phyloP scores from a whole-genome alignment of 2,797 vertebrate genomes.

The Valencia hispanica region DNA sequence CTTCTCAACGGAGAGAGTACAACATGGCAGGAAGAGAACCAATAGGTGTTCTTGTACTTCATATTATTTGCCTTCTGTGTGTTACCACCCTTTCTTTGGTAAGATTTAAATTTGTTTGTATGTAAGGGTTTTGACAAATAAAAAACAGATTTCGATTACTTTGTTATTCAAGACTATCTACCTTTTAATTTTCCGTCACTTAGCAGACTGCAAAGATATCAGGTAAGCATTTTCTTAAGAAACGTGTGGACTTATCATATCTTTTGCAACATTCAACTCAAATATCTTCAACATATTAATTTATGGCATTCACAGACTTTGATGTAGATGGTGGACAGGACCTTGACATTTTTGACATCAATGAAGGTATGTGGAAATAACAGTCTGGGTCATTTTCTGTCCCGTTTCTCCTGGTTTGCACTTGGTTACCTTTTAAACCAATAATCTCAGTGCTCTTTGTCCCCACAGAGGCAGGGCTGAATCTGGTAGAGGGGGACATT shows the following conservation, averaged over 20 bases:
- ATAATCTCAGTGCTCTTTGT: slow-evolving; percentile 28
- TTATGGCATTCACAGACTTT: slow-evolving; percentile 71
- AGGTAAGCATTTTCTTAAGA: slow-evolving; percentile 55
- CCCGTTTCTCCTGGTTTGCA: neutral
- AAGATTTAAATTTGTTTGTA: slow-evolving; percentile 41
- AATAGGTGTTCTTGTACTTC: slow-evolving; percentile 25
- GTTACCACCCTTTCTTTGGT: slow-evolving; percentile 66
- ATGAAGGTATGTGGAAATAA: slow-evolving; percentile 82
- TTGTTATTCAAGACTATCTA: slow-evolving; percentile 5
- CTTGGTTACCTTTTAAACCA: neutral
- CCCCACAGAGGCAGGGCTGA: slow-evolving; percentile 82
- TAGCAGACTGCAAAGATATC: slow-evolving; percentile 63
- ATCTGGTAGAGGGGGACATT: slow-evolving; percentile 93
- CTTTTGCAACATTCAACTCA: neutral
- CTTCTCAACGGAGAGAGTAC: neutral
- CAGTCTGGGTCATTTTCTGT: neutral
- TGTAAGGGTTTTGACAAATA: neutral
- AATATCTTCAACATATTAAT: neutral
- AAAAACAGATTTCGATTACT: neutral
- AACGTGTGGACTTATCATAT: neutral
- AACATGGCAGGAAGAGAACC: slow-evolving; percentile 53
- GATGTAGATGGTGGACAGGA: slow-evolving; percentile 87
- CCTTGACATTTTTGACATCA: slow-evolving; percentile 91
- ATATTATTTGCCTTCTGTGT: slow-evolving; percentile 46
- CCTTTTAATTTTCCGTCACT: slow-evolving; percentile 4